Base-by-base conservation (phyloP, 2,888 invertebrate genomes). In the Timema cristinae region DNA sequence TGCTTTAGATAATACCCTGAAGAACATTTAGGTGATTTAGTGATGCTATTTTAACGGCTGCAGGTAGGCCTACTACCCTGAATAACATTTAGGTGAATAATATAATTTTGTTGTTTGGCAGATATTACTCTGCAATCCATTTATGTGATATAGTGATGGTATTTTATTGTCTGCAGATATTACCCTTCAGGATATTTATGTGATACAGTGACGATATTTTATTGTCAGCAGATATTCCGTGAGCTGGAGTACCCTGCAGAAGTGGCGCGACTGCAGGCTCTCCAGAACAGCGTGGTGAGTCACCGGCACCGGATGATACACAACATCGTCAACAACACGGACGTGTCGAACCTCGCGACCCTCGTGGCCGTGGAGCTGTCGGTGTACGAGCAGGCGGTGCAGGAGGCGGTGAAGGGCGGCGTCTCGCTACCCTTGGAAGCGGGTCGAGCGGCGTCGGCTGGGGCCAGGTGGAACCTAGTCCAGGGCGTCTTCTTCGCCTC, bases 401-500 rank as follows among this genome's bases (percentile, higher is more conserved):
- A 92, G 81, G 87, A 89, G 79, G 92, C 93, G 0, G 90, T 91
- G 49, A 86, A 88, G 72, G 88, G 87, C 71, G 93, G 93, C 11
- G 82, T 92, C 74, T 75, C 81, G 50, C 77, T 83, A 13, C 81
- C 81, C 73, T 77, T 79, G 9, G 68, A 71, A 9, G 69, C 70
- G 7, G 49, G 54, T 16, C 50, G 16, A 32, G 59, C 63, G 16
- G 68, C 68, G 32, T 67, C 47, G 10, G 56, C 72, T 61, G 68
- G 70, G 51, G 77, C 77, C 48, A 76, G 78, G 79, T 94, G 94
- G 94, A 92, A 90, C 77, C 88, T 90, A 78, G 82, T 93, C 67
- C 93, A 93, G 82, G 91, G 94, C 6, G 91, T 94, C 61, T 95
- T 95, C 83, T 95, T 95, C 81, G 92, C 94, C 13, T 94, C 94